A percentile compares a stretch with the other conserved stretches of the same genome.
These are phyloP conservation scores for Drosophila pectinifera DNA, from an alignment of 1,140 invertebrate genomes.

Conservation along the genomic window DNA sequence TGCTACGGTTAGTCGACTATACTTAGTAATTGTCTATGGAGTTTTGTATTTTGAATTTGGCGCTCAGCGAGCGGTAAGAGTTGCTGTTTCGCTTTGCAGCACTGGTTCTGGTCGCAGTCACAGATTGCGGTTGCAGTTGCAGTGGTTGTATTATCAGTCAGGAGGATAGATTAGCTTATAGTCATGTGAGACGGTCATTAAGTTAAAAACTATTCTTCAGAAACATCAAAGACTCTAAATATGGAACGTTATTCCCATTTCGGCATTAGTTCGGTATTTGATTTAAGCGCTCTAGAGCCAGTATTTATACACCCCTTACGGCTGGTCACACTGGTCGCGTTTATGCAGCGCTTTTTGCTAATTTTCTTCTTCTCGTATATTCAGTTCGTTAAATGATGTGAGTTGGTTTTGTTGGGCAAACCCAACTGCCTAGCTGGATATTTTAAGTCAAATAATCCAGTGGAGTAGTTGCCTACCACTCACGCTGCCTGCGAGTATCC, in stretches of 20 bases:
- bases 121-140: no score
- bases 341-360: conserved; percentile 14
- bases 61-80: background rate
- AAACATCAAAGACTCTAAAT: no score
- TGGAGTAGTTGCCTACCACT: no score
- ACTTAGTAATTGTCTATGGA: background rate
- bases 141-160: background rate
- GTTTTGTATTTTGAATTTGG: conserved; percentile 12
- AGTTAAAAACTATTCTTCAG: background rate
- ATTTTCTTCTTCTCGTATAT: background rate
- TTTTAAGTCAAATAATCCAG: background rate
- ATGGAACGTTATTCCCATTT: background rate
- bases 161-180: no score
- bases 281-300: no score
- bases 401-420: background rate
- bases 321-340: conserved; percentile 9
- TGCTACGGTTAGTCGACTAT: conserved; percentile 1
- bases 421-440: background rate
- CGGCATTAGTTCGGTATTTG: background rate
- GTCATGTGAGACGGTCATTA: no score
- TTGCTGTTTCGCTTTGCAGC: background rate
- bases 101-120: background rate
- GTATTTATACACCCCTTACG: background rate
- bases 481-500: background rate
- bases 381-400: background rate